Evolutionary conservation across 2,113 vertebrate species (phyloP), one percentile per base, ranked within the genome.

Genomic region (Poeciliopsis retropinna): DNA sequence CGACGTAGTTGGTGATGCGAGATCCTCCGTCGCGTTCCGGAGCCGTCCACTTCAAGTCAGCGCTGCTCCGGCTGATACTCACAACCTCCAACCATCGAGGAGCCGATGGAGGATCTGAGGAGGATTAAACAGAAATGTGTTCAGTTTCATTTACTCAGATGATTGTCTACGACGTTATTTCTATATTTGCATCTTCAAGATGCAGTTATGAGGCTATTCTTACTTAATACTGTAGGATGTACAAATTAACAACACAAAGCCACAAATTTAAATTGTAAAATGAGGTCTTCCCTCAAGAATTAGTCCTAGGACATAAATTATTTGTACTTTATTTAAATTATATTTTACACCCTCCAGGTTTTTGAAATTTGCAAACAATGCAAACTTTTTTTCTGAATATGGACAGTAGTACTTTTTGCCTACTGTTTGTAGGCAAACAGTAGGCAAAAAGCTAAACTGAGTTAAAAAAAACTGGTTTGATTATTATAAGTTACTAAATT

Each of bases 21-120:
- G 98, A 97, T 65, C 98, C 98, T 3, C 98, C 98, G 19, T 99
- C 96, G 37, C 96, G 96, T 84, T 99, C 97, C 1, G 98, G 98
- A 27, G 76, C 93, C 15, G 97, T 96, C 98, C 98, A 99, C 88
- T 99, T 99, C 85, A 99, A 88, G 30, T 99, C 97, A 39, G 97
- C 97, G 54, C 94, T 95, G 85, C 95, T 98, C 87, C 96, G 96
- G 86, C 95, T 95, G 76, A 97, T 97, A 87, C 89, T 96, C 81
- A 96, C 91, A 37, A 99, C 98, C 54, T 95, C 91, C 87, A 99
- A 94, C 96, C 96, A 99, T 73, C 98, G 96, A 75, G 98, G 98
- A 14, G 97, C 97, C 29, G 95, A 95, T 70, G 98, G 98, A 63
- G 98, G 97, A 90, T 96, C 98, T 99, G 79, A 62, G 64, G 76